A percentile compares a stretch with the other conserved stretches of the same genome.
Conservation (phyloP, 2,888 invertebrate genomes). For the Microctonus hyperodae region DNA sequence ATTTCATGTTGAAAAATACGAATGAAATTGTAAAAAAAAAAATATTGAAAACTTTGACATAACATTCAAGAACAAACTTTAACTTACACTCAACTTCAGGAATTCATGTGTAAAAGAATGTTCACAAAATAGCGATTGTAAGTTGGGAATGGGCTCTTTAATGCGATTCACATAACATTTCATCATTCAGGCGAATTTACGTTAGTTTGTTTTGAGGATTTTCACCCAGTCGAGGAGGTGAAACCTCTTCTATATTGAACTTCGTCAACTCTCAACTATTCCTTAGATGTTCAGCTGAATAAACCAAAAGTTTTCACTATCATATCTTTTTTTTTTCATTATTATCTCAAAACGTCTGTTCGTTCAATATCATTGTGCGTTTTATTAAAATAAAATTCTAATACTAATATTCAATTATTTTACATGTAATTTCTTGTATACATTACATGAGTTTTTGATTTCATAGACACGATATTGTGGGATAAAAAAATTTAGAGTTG, state of each 20-base stretch:
- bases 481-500: not conserved
- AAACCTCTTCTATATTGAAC: slow-evolving; percentile 36
- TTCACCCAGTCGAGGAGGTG: slow-evolving; percentile 23
- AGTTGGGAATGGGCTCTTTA: not conserved
- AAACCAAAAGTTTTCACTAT: slow-evolving; percentile 7
- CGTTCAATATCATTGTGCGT: too few relatives aligned
- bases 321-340: not conserved
- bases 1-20: slow-evolving; percentile 13
- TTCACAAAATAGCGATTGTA: not conserved
- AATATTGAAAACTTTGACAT: not conserved
- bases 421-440: too few relatives aligned
- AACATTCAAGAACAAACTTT: slow-evolving; percentile 28
- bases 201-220: slow-evolving; percentile 37
- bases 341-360: too few relatives aligned
- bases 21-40: not conserved
- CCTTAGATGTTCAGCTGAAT: slow-evolving; percentile 53
- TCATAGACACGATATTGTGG: not conserved
- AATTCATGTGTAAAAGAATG: slow-evolving; percentile 24
- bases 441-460: too few relatives aligned
- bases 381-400: too few relatives aligned
- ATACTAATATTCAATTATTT: too few relatives aligned
- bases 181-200: slow-evolving; percentile 28
- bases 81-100: slow-evolving; percentile 7
- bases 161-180: slow-evolving; percentile 10
- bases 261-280: slow-evolving; percentile 56